phyloP scores from a whole-genome alignment of 2,888 invertebrate species.

The Hypomecis atomaria region DNA sequence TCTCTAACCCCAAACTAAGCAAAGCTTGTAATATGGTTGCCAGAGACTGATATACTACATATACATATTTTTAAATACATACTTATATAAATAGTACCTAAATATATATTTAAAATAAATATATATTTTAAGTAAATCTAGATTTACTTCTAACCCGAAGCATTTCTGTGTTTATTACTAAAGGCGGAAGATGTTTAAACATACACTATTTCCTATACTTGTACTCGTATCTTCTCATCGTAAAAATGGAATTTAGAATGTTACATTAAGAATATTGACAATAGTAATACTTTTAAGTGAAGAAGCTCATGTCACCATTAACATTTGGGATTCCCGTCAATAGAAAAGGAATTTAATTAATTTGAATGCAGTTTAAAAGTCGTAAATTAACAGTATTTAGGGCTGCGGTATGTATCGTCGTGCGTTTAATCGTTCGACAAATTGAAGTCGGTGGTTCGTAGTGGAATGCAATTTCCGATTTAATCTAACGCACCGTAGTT shows the following conservation, averaged over 20 bases:
- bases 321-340: conserved; percentile 26
- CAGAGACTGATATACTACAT: too few relatives aligned
- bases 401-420: conserved; percentile 12
- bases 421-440: conserved; percentile 23
- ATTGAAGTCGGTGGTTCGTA: conserved; percentile 14
- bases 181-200: too few relatives aligned
- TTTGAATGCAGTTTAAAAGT: conserved; percentile 29
- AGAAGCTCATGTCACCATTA: conserved; percentile 31
- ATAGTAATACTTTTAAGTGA: conserved; percentile 29
- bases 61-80: too few relatives aligned
- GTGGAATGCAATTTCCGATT: conserved; percentile 6
- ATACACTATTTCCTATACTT: too few relatives aligned
- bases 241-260: conserved; percentile 15
- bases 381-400: conserved; percentile 28
- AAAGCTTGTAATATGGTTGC: too few relatives aligned
- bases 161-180: too few relatives aligned
- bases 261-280: conserved; percentile 20
- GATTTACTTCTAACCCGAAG: too few relatives aligned
- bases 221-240: conserved; percentile 12
- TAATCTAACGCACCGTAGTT: neutral
- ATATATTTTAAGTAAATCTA: too few relatives aligned
- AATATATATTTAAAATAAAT: too few relatives aligned
- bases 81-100: too few relatives aligned
- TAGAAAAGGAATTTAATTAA: conserved; percentile 24
- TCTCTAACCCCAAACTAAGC: too few relatives aligned